These are phyloP conservation scores for Engystomops pustulosus DNA, from an alignment of 2,113 vertebrate species.

Conservation along the genomic window DNA sequence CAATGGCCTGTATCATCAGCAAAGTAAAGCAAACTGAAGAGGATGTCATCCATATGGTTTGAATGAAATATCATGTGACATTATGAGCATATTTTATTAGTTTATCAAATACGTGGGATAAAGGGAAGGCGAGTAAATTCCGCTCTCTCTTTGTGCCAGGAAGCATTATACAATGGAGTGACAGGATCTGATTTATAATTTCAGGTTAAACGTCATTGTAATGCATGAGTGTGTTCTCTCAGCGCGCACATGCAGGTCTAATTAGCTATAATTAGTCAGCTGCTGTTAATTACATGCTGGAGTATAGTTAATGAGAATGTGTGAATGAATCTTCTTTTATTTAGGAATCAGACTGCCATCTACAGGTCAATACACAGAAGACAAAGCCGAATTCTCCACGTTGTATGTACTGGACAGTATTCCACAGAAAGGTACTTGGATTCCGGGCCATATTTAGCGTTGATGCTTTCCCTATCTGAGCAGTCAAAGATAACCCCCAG, in stretches of 20 bases:
- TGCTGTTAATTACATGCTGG: conserved; percentile 55
- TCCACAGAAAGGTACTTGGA: no score
- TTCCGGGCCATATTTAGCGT: no score
- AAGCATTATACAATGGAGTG: neutral
- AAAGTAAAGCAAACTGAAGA: neutral
- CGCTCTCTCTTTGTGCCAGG: neutral
- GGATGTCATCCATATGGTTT: neutral
- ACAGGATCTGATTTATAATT: conserved; percentile 37
- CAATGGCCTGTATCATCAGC: no score
- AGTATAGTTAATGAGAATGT: conserved; percentile 25
- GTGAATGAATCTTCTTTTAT: conserved; percentile 31
- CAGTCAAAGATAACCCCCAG: no score
- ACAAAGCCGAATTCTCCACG: neutral
- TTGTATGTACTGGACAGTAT: neutral
- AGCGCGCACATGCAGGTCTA: conserved; percentile 45
- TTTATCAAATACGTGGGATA: neutral
- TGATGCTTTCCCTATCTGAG: no score
- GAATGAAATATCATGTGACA: neutral
- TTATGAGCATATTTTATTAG: neutral
- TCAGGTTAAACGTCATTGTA: conserved; percentile 46
- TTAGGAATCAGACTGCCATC: conserved; percentile 42
- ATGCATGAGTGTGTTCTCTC: conserved; percentile 40
- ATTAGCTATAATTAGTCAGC: conserved; percentile 59
- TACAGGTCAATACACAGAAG: neutral
- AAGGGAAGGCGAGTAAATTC: neutral